Percentiles rank a stretch among this genome's conserved stretches.
Conservation (phyloP, 2,113 vertebrate genomes). For the Callionymus lyra region DNA sequence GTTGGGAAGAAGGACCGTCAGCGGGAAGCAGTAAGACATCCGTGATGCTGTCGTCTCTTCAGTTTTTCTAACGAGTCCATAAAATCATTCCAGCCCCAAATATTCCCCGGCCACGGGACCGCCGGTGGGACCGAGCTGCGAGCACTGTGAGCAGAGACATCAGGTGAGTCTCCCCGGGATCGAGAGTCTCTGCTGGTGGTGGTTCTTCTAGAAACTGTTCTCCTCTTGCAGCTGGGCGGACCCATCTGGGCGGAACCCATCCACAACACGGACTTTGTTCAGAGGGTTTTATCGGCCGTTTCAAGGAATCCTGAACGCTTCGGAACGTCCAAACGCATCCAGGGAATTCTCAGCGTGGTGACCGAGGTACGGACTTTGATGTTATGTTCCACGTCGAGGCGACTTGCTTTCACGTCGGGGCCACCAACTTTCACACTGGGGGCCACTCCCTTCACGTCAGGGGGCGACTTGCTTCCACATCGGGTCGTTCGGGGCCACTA, state of each 20-base stretch:
- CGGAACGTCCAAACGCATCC: constrained; percentile 73
- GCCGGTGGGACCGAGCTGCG: constrained; percentile 69
- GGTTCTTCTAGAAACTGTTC: no score
- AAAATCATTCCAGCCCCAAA: constrained; percentile 70
- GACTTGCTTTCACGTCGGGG: no score
- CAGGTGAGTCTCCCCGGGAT: constrained; percentile 70
- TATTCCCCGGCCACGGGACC: constrained; percentile 80
- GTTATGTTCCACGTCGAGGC: no score
- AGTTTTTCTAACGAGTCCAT: background rate
- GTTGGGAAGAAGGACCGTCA: constrained; percentile 68
- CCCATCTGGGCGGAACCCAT: constrained; percentile 84
- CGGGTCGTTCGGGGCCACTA: no score
- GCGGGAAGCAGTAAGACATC: constrained; percentile 72
- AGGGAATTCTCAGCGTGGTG: constrained; percentile 80
- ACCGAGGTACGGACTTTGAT: constrained; percentile 66
- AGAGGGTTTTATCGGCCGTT: constrained; percentile 68
- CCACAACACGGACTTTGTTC: constrained; percentile 73
- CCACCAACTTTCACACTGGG: no score
- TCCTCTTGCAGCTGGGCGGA: constrained; percentile 72
- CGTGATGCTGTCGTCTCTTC: no score
- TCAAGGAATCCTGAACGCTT: constrained; percentile 75
- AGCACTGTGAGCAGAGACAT: constrained; percentile 81
- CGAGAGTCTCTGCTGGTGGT: no score
- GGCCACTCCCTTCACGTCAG: no score
- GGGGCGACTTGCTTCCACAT: no score